Conservation (phyloP, 1,140 invertebrate genomes). For the Drosophila baimaii region DNA sequence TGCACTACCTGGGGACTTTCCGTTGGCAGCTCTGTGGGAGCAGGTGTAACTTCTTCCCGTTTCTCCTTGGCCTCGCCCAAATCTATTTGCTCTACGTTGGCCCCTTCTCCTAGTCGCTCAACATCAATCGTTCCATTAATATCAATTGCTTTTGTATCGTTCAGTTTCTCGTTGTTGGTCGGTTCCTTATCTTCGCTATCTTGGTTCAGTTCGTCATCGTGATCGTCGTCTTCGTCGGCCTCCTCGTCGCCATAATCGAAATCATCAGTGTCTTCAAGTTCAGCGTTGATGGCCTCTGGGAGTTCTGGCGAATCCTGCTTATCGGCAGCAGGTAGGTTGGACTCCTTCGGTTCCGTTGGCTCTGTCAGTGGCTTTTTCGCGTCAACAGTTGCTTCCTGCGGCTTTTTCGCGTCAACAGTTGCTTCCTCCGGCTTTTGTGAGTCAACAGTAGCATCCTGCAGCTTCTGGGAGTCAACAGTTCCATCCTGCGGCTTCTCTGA, state of each 20-base stretch:
- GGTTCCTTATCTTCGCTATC: conserved; percentile 44
- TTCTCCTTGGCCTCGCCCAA: neutral
- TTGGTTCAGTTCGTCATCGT: conserved; percentile 39
- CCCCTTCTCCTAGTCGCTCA: conserved; percentile 3
- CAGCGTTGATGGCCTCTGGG: conserved; percentile 22
- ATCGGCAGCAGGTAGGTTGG: neutral
- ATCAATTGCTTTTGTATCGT: conserved; percentile 39
- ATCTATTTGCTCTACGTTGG: neutral
- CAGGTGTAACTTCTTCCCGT: neutral
- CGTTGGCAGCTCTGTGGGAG: neutral
- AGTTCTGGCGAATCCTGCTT: conserved; percentile 2
- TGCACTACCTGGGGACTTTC: neutral
- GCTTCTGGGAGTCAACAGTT: neutral
- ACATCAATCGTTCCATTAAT: conserved; percentile 4
- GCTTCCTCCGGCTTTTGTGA: neutral
- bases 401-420: neutral
- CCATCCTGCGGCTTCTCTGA: too few species aligned
- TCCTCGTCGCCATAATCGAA: conserved; percentile 52
- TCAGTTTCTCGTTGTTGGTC: conserved; percentile 4
- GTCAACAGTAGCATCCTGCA: neutral
- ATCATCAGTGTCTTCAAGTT: conserved; percentile 43
- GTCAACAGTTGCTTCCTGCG: neutral
- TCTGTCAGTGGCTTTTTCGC: neutral
- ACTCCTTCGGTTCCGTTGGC: neutral
- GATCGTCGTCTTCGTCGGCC: conserved; percentile 28